Evolutionary conservation across 2,797 vertebrate genomes (phyloP), one percentile per base, ranked within the genome.

Genomic region (Bradypodion ventrale): DNA sequence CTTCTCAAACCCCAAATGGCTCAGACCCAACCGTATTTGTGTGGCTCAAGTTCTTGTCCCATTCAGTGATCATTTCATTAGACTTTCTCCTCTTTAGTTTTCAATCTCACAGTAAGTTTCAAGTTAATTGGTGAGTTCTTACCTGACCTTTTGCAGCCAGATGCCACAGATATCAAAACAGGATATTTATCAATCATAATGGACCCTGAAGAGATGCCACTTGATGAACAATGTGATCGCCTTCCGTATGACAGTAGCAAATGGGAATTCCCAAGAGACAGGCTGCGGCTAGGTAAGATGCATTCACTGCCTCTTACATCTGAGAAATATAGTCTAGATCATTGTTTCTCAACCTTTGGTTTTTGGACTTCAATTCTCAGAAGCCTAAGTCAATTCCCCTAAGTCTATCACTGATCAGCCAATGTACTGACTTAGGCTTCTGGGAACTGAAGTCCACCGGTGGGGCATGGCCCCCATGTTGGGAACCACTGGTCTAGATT

Each of bases 211-310:
- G 97, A 98, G 93, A 97, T 97, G 94, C 97, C 98, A 4, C 95
- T 98, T 0, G 97, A 98, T 0, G 97, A 99, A 93, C 98, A 99
- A 92, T 97, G 97, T 27, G 97, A 98, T 5, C 97, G 97, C 10
- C 96, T 99, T 59, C 98, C 97, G 81, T 99, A 99, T 0, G 98
- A 99, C 91, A 96, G 97, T 95, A 98, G 94, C 85, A 98, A 98
- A 89, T 99, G 98, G 98, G 98, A 99, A 94, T 99, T 99, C 94
- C 98, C 98, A 5, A 95, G 97, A 42, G 98, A 99, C 88, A 96
- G 97, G 23, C 96, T 99, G 78, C 95, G 96, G 83, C 96, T 99
- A 69, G 98, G 98, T 99, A 91, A 95, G 97, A 56, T 56, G 52
- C 52, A 56, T 16, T 15, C 15, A 16, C 52, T 56, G 46, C 52